A percentile compares a stretch with the other conserved stretches of the same genome.
Evolutionary conservation across 2,113 vertebrate species (phyloP).

Genomic region (Corythornis vintsioides): DNA sequence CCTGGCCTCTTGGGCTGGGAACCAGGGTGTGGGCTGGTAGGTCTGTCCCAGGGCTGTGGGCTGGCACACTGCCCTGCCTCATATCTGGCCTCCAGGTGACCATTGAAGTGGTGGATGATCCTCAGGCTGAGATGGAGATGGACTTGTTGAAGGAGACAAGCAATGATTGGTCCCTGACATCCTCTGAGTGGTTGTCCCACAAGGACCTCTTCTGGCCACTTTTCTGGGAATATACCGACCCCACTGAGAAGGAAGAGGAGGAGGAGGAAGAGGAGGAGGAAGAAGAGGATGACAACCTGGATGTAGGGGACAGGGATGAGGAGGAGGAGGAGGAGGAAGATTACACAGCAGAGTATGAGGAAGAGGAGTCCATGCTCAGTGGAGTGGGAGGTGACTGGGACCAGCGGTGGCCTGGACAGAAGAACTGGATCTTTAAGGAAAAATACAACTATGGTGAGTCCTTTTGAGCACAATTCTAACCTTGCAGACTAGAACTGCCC

Average conservation of each 20-base stretch:
- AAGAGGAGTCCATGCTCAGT: constrained; percentile 82
- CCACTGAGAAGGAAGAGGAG: constrained; percentile 70
- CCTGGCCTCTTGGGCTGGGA: background rate
- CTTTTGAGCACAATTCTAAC: background rate
- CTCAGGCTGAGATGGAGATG: constrained; percentile 88
- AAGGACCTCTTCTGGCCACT: constrained; percentile 91
- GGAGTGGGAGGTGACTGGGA: constrained; percentile 83
- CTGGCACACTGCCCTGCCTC: background rate
- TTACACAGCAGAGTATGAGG: constrained; percentile 83
- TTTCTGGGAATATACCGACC: constrained; percentile 87
- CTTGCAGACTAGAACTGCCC: background rate
- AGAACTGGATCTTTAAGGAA: constrained; percentile 83
- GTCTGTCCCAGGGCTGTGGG: background rate
- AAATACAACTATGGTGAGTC: constrained; percentile 80
- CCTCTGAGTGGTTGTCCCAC: constrained; percentile 82
- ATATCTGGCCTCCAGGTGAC: constrained; percentile 79
- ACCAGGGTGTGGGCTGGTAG: background rate
- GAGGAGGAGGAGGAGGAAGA: constrained; percentile 70
- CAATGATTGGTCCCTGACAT: constrained; percentile 80
- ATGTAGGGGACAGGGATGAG: constrained; percentile 27
- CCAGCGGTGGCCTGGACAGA: constrained; percentile 73
- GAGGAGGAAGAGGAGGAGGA: constrained; percentile 43
- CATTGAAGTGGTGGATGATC: constrained; percentile 87
- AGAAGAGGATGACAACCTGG: constrained; percentile 29
- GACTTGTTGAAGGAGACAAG: constrained; percentile 83